Evolutionary conservation across 2,113 vertebrate species (phyloP).

Genomic region (Paramisgurnus dabryanus): DNA sequence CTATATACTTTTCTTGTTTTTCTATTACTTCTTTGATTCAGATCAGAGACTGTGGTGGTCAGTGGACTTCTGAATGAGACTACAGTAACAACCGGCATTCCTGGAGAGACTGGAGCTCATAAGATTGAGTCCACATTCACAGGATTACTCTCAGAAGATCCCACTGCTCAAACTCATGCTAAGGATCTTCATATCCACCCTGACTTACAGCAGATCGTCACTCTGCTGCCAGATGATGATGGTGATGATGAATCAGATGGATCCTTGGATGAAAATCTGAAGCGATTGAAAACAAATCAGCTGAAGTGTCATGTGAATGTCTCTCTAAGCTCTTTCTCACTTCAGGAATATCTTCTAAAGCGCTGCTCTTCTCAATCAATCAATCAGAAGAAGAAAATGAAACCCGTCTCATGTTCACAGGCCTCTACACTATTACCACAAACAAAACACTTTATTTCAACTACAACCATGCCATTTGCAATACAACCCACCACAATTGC

Average conservation of each 20-base stretch:
- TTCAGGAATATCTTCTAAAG: constrained; percentile 80
- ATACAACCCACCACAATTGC: constrained; percentile 15
- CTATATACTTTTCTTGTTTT: not conserved
- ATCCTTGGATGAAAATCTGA: not conserved
- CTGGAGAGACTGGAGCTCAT: constrained; percentile 12
- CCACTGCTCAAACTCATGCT: not conserved
- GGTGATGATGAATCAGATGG: constrained; percentile 64
- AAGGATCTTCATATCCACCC: constrained; percentile 26
- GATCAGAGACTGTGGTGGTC: constrained; percentile 53
- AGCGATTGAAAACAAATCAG: no score
- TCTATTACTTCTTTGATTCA: constrained; percentile 41
- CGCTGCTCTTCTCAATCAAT: constrained; percentile 76
- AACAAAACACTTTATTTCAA: not conserved
- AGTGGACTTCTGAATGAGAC: constrained; percentile 26
- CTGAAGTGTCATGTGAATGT: no score
- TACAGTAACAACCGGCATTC: not conserved
- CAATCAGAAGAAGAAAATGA: constrained; percentile 59
- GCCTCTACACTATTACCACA: constrained; percentile 31
- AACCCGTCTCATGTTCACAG: not conserved
- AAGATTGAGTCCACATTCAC: not conserved
- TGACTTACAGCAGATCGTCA: constrained; percentile 79
- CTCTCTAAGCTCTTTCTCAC: constrained; percentile 61
- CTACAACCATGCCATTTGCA: no score
- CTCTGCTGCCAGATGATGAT: constrained; percentile 81
- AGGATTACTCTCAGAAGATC: constrained; percentile 1